Base-by-base conservation (phyloP, 2,113 vertebrate species). In the Tetraodon nigroviridis region DNA sequence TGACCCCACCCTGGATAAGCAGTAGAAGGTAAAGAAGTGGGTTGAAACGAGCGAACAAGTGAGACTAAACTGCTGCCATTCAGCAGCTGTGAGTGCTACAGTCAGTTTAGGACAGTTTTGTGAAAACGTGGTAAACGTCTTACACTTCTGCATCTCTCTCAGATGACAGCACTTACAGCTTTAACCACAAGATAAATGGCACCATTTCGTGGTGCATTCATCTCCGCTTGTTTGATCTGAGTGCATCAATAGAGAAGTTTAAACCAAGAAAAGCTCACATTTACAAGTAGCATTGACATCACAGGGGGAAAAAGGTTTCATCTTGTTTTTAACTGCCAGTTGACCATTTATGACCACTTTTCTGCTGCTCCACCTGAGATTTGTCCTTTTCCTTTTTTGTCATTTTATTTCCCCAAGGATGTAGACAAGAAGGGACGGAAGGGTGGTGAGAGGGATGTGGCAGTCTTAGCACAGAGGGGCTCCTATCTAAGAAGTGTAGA, bases 261-360 rank as follows among this genome's bases (percentile, higher is more conserved):
- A 6, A 27, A 27, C 2, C 24, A 27, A 27, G 7, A 27, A 27
- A 27, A 24, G 5, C 24, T 27, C 24, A 27, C 24, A 27, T 27
- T 27, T 27, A 27, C 24, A 65, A 69, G 61, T 4, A 29, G 61
- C 10, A 12, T 50, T 50, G 29, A 66, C 55, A 37, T 60, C 17
- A 11, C 45, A 61, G 24, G 24, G 24, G 24, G 7, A 12, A 32
- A 32, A 32, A 12, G 12, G 32, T 10, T 11, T 2, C 2, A 37
- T 3, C 32, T 37, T 37, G 32, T 37, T 37, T 37, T 37, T 27
- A 40, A 58, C 14, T 0, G 16, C 16, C 42, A 7, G 21, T 58
- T 15, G 18, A 58, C 69, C 63, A 69, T 78, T 77, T 62, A 58
- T 62, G 53, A 64, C 58, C 61, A 51, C 58, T 46, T 55, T 59